phyloP scores from a whole-genome alignment of 2,797 vertebrate species.

The Myiothlypis coronata region DNA sequence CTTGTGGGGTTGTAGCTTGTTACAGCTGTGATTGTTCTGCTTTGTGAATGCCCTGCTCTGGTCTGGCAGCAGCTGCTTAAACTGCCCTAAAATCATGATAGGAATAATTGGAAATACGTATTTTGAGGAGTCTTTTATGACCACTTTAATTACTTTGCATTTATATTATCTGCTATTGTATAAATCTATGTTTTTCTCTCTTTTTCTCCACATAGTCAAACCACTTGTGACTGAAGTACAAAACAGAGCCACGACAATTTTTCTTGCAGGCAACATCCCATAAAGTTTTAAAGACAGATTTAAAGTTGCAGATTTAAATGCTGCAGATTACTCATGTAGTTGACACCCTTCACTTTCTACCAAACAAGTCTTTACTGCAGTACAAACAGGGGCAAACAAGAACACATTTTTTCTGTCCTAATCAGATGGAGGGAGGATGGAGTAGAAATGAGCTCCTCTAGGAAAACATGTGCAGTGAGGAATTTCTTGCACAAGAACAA shows the following conservation, averaged over 20 bases:
- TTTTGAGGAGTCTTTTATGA: background rate
- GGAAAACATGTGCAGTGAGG: background rate
- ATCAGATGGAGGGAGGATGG: background rate
- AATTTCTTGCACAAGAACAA: background rate
- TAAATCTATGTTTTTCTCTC: background rate
- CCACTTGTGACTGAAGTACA: background rate
- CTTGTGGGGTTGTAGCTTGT: background rate
- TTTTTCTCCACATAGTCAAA: background rate
- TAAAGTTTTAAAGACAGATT: conserved; percentile 20
- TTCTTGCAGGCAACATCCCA: conserved; percentile 12
- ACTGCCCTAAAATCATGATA: background rate
- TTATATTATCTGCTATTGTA: background rate
- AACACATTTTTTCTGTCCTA: background rate
- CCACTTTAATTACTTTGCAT: background rate
- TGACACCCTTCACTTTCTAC: conserved; percentile 33
- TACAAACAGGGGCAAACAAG: background rate
- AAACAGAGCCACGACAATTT: background rate
- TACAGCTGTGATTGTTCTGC: background rate
- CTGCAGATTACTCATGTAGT: background rate
- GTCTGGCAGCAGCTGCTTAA: background rate
- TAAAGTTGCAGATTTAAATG: background rate
- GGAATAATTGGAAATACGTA: background rate
- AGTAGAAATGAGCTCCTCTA: background rate
- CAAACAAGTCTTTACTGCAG: background rate
- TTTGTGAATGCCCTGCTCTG: background rate